phyloP scores from a whole-genome alignment of 2,797 vertebrate genomes.

The Knipowitschia caucasica region DNA sequence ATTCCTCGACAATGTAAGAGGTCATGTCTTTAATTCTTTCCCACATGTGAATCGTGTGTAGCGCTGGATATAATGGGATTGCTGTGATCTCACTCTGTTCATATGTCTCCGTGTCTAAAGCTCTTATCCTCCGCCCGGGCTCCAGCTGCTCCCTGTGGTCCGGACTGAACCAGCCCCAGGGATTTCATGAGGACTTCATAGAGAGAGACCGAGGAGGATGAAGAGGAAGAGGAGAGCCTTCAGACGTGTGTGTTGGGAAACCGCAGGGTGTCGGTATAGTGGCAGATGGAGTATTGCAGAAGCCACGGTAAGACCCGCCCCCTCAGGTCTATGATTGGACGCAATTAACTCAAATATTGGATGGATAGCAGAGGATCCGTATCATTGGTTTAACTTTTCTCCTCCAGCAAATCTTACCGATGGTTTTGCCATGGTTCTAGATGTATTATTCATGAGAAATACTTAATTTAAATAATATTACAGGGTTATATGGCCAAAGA shows the following conservation, averaged over 20 bases:
- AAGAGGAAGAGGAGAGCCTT: constrained; percentile 15
- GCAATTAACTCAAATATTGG: too few relatives aligned
- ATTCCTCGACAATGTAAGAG: not conserved
- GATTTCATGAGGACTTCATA: constrained; percentile 37
- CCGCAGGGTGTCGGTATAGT: too few relatives aligned
- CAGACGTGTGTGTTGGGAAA: constrained; percentile 16
- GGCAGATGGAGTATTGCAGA: too few relatives aligned
- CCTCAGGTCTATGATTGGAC: too few relatives aligned
- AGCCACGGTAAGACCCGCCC: too few relatives aligned
- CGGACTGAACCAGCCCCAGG: constrained; percentile 33
- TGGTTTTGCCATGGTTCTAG: too few relatives aligned
- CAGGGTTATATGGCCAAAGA: too few relatives aligned
- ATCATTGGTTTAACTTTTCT: too few relatives aligned
- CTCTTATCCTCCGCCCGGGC: constrained; percentile 26
- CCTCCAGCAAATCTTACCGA: too few relatives aligned
- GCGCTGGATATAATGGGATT: not conserved
- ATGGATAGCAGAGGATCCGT: too few relatives aligned
- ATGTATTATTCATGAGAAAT: too few relatives aligned
- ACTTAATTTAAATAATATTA: too few relatives aligned
- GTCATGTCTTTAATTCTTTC: not conserved
- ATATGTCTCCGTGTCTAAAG: constrained; percentile 17
- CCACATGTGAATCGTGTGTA: not conserved
- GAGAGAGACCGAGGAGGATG: constrained; percentile 1
- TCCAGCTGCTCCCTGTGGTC: constrained; percentile 34
- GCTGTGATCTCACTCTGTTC: constrained; percentile 8